Base-by-base conservation (phyloP, 2,888 invertebrate species). In the Rhingia campestris region DNA sequence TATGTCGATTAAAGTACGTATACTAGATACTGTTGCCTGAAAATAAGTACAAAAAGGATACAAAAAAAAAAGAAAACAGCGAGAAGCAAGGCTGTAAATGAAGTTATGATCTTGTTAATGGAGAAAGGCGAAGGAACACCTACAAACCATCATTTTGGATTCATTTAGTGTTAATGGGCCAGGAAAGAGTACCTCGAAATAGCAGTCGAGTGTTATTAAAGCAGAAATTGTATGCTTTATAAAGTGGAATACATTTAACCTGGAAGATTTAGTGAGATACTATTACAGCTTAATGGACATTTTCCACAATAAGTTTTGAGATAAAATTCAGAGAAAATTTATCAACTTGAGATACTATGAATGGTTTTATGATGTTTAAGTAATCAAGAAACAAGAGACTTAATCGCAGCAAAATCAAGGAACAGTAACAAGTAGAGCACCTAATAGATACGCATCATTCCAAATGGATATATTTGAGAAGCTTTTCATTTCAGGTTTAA, bases 101-200 rank as follows among this genome's bases (percentile, higher is more conserved):
- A 61, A 76, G 76, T 81, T 76, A 81, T 76, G 70, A 61, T 76
- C 81, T 47, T 67, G 81, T 81, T 76, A 72, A 81, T 81, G 53
- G 64, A 35, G n/a, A 32, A 22, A 39, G 61, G 56, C 63, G 63
- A 45, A 39, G 10, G 59, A 51, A 33, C 41, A 10, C 22, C n/a
- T 63, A 43, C 37, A 45, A 37, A 47, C 37, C 9, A 39, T 22
- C 22, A 22, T 22, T 22, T 22, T 22, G 39, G 30, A 32, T 63
- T 53, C 59, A 66, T 67, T 54, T 12, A n/a, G 61, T 54, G 73
- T 80, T 73, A 61, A 80, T 74, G 61, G 51, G 61, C 73, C 33
- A 30, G 73, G 12, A 30, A 61, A 54, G 35, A 49, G 41, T 74
- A 54, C 61, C 67, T 12, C 9, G 58, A 5, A 51, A 10, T n/a